These are phyloP conservation scores for Monodelphis domestica DNA, from an alignment of 2,797 vertebrate genomes.

Conservation along the genomic window DNA sequence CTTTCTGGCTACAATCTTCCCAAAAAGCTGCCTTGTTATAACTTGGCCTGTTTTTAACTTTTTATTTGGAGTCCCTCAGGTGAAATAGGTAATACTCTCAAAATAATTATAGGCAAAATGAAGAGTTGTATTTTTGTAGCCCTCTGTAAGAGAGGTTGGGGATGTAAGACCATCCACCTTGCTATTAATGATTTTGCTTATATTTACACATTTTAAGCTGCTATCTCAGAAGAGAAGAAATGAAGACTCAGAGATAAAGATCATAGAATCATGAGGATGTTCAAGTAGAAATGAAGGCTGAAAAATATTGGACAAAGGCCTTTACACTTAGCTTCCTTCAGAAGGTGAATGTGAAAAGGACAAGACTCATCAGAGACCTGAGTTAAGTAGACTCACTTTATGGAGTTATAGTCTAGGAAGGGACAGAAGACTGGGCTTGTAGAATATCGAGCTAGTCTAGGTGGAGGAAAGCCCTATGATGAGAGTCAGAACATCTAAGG, in stretches of 20 bases:
- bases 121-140: constrained; percentile 49
- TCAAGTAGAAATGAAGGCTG: constrained; percentile 56
- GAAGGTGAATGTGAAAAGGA: constrained; percentile 17
- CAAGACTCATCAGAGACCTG: background rate
- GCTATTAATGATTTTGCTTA: constrained; percentile 51
- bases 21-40: constrained; percentile 45
- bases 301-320: background rate
- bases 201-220: constrained; percentile 54
- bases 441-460: constrained; percentile 8
- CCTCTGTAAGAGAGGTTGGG: constrained; percentile 40
- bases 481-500: background rate
- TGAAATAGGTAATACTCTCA: constrained; percentile 59
- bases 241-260: constrained; percentile 20
- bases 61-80: constrained; percentile 49
- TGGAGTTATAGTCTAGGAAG: background rate
- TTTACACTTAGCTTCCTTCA: constrained; percentile 19
- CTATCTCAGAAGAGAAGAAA: constrained; percentile 59
- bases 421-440: background rate
- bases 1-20: constrained; percentile 42
- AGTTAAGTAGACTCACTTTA: background rate
- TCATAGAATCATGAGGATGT: constrained; percentile 28
- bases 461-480: background rate
- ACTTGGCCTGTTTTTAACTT: constrained; percentile 54
- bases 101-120: constrained; percentile 59
- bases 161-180: constrained; percentile 40